Percentiles rank a stretch among this genome's conserved stretches.
phyloP scores from a whole-genome alignment of 2,797 vertebrate genomes.

The Arctocebus calabarensis region DNA sequence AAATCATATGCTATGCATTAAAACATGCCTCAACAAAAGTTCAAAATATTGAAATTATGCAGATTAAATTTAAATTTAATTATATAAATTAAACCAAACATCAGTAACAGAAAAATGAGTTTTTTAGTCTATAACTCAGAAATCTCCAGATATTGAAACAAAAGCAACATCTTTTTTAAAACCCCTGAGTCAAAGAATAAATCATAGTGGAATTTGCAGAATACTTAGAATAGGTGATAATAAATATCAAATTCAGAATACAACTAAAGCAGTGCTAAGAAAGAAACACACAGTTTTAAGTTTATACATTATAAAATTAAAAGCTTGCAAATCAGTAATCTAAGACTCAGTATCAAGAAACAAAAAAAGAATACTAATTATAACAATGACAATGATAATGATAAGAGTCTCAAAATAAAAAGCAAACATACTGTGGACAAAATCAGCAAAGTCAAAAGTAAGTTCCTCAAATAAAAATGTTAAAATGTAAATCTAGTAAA shows the following conservation, averaged over 20 bases:
- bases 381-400: neutral
- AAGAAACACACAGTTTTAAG: neutral
- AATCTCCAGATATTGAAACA: neutral
- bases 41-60: neutral
- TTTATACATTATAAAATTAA: neutral
- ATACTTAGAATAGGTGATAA: neutral
- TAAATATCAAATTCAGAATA: neutral
- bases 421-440: neutral
- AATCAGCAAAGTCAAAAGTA: neutral
- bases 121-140: neutral
- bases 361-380: neutral
- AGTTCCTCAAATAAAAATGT: neutral
- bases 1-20: neutral
- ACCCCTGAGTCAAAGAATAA: neutral
- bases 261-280: neutral
- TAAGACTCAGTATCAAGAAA: neutral
- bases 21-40: neutral
- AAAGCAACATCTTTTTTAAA: neutral
- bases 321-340: neutral
- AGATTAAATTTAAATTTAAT: too few species aligned
- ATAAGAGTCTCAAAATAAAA: neutral
- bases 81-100: neutral
- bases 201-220: neutral
- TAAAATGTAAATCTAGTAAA: neutral
- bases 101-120: neutral